Evolutionary conservation across 2,888 invertebrate species (phyloP).

Genomic region (Euspilapteryx auroguttella): DNA sequence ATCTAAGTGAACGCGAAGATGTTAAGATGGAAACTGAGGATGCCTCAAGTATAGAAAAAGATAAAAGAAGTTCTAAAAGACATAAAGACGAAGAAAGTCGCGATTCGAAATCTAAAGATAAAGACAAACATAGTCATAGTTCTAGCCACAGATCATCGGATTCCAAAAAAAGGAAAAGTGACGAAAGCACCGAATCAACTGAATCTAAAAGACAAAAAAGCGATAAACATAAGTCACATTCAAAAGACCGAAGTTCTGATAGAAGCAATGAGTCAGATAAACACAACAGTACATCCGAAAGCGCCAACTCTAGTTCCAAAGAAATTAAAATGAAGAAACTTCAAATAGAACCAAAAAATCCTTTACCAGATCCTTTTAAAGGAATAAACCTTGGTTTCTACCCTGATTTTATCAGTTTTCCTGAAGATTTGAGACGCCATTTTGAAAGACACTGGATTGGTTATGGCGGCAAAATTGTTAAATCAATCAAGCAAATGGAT

Average conservation of each 20-base stretch:
- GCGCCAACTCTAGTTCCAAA: slow-evolving; percentile 5
- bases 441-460: slow-evolving; percentile 67
- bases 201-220: no score
- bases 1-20: no score
- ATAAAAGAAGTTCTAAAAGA: background rate
- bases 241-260: no score
- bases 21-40: no score
- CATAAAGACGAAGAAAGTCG: slow-evolving; percentile 7
- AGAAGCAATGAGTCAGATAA: no score
- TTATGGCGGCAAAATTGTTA: slow-evolving; percentile 54
- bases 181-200: no score
- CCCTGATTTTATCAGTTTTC: slow-evolving; percentile 43
- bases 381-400: slow-evolving; percentile 36
- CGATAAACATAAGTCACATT: no score
- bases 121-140: no score
- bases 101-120: slow-evolving; percentile 5
- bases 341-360: slow-evolving; percentile 21
- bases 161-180: no score
- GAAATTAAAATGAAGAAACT: slow-evolving; percentile 7
- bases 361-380: slow-evolving; percentile 33
- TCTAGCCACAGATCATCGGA: no score
- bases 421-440: slow-evolving; percentile 27
- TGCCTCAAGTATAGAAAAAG: background rate
- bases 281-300: no score
- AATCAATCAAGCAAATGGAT: slow-evolving; percentile 25